A percentile compares a stretch with the other conserved stretches of the same genome.
These are phyloP conservation scores for Xylota segnis DNA, from an alignment of 2,888 invertebrate species.

Conservation along the genomic window DNA sequence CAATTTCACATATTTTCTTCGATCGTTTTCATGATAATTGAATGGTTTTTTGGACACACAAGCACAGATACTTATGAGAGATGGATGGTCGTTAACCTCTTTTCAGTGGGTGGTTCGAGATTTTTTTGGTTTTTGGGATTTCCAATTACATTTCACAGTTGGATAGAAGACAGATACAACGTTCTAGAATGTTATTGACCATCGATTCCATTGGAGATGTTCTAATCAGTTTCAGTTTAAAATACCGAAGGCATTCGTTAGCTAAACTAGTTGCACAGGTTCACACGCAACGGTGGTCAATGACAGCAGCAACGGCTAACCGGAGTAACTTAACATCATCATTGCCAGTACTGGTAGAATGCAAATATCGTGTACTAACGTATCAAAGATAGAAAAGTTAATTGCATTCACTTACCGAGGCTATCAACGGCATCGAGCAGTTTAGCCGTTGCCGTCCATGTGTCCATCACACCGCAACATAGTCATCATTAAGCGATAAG, in stretches of 20 bases:
- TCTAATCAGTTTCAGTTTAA: slow-evolving; percentile 10
- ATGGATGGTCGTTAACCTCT: slow-evolving; percentile 21
- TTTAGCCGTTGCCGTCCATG: slow-evolving; percentile 33
- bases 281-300: slow-evolving; percentile 25
- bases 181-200: background rate
- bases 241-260: slow-evolving; percentile 1
- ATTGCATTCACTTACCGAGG: slow-evolving; percentile 5
- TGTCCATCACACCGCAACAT: slow-evolving; percentile 66
- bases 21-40: slow-evolving; percentile 25
- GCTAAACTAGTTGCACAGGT: slow-evolving; percentile 12
- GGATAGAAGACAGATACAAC: background rate
- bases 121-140: background rate
- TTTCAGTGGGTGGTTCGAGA: slow-evolving; percentile 21
- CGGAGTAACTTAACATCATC: slow-evolving; percentile 1
- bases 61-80: background rate
- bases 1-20: slow-evolving; percentile 40
- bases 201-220: background rate
- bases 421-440: slow-evolving; percentile 12
- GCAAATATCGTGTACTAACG: slow-evolving; percentile 22
- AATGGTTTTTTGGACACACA: slow-evolving; percentile 11
- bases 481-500: slow-evolving; percentile 68
- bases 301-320: background rate
- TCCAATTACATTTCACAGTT: slow-evolving; percentile 31
- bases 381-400: slow-evolving; percentile 20
- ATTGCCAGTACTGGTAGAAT: background rate